Evolutionary conservation across 2,888 invertebrate genomes (phyloP), one percentile per base, ranked within the genome.

Genomic region (Helicoverpa assulta): DNA sequence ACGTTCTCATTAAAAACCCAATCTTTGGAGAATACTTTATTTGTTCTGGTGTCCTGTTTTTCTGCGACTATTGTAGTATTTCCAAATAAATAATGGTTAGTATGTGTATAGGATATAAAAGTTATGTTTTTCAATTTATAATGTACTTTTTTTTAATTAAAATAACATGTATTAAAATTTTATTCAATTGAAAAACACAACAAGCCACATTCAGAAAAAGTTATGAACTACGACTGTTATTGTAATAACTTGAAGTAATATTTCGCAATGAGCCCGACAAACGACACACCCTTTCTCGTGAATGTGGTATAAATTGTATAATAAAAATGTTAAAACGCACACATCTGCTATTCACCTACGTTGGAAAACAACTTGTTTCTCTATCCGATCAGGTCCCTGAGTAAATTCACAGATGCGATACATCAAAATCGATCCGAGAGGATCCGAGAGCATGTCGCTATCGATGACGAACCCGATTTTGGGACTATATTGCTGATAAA

Each of bases 41-140:
- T 85, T 86, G 80, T 83, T 89, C 89, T 92, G 89, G 87, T 90
- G 86, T 88, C 91, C 91, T 92, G 91, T 90, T 90, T 90, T 86
- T 92, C 93, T 92, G 90, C 91, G 86, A 86, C 89, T 90, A 93
- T 90, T 89, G 88, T 91, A 85, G 89, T 91, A 90, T 91, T 86
- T 89, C 91, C 91, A 92, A 93, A 92, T 93, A 93, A 93, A 87
- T 85, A 87, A 56, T 89, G 88, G 93, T 95, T 94, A 94, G 93
- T 94, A 90, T 69, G 78, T 73, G 85, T 87, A 87, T 81, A 82
- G 73, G 67, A 75, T 80, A 81, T 75, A 80, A 80, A 70, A 40
- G 73, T 85, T 70, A 84, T 89, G 92, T 88, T 90, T 92, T 92
- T 90, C 92, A 92, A 93, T 92, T 91, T 88, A 26, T 40, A 76